A percentile compares a stretch with the other conserved stretches of the same genome.
Conservation (phyloP, 2,113 vertebrate genomes). For the Oreocharis arfaki region DNA sequence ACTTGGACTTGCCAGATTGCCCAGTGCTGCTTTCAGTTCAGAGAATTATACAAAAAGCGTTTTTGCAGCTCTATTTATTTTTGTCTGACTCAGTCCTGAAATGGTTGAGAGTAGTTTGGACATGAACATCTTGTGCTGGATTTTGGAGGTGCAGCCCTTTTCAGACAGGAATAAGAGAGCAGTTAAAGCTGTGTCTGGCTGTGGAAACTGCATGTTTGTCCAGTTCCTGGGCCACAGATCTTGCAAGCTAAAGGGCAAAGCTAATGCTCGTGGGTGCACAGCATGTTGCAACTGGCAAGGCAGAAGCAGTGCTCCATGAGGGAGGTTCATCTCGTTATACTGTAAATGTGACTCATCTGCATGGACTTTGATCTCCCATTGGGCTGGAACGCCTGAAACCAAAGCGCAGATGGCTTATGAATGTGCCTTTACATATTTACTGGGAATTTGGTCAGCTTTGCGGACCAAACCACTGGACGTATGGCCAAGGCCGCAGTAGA, state of each 20-base stretch:
- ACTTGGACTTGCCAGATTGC: not conserved
- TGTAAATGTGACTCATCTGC: conserved; percentile 14
- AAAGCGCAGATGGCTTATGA: not conserved
- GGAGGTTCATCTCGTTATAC: not conserved
- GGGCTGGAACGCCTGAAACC: not conserved
- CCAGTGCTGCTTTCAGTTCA: not conserved
- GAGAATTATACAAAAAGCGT: not conserved
- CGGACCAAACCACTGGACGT: not conserved
- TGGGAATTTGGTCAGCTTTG: not conserved
- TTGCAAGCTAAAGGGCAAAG: not conserved
- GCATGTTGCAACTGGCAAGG: conserved; percentile 1
- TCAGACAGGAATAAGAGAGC: not conserved
- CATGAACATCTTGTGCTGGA: not conserved
- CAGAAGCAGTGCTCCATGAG: not conserved
- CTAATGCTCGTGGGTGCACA: not conserved
- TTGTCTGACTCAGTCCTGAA: not conserved
- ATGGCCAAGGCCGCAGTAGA: not conserved
- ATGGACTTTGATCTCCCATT: not conserved
- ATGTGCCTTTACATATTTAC: not conserved
- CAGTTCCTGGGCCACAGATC: not conserved
- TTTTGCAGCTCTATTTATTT: not conserved
- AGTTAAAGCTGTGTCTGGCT: not conserved
- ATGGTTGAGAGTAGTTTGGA: not conserved
- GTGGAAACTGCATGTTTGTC: not conserved
- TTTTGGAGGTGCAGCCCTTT: not conserved